Conservation (phyloP, 2,113 vertebrate species). For the Triplophysa tibetana region DNA sequence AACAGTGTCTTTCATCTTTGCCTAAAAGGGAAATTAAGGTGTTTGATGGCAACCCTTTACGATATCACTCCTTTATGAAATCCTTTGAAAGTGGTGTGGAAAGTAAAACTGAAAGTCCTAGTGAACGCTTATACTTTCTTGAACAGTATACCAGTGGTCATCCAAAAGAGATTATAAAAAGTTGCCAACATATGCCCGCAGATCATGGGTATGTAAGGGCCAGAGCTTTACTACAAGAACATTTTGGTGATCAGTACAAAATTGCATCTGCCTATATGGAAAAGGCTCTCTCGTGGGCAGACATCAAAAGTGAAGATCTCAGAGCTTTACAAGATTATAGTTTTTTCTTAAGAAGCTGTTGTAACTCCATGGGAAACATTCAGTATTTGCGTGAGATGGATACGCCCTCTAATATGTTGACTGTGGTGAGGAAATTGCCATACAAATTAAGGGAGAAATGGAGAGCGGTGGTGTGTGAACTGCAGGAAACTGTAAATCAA, state of each 20-base stretch:
- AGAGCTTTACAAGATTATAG: too few relatives aligned
- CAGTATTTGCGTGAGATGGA: too few relatives aligned
- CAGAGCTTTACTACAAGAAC: conserved; percentile 22
- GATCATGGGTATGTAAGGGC: not conserved
- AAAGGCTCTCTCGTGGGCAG: not conserved
- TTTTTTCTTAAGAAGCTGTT: too few relatives aligned
- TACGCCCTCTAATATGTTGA: too few relatives aligned
- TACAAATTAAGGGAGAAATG: too few relatives aligned
- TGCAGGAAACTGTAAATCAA: too few relatives aligned
- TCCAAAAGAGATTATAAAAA: not conserved
- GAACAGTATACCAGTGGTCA: not conserved
- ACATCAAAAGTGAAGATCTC: too few relatives aligned
- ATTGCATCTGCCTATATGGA: conserved; percentile 41
- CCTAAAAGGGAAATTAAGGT: conserved; percentile 10
- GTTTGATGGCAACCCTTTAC: not conserved
- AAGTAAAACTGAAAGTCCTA: not conserved
- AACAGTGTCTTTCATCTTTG: not conserved
- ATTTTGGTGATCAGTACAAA: conserved; percentile 39
- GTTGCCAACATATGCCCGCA: not conserved
- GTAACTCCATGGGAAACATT: too few relatives aligned
- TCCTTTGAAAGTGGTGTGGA: not conserved
- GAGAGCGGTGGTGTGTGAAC: too few relatives aligned
- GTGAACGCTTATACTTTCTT: not conserved
- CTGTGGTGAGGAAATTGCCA: too few relatives aligned
- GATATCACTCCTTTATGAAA: not conserved